Evolutionary conservation across 2,797 vertebrate species (phyloP), one percentile per base, ranked within the genome.

Genomic region (Sebastes oblongus): DNA sequence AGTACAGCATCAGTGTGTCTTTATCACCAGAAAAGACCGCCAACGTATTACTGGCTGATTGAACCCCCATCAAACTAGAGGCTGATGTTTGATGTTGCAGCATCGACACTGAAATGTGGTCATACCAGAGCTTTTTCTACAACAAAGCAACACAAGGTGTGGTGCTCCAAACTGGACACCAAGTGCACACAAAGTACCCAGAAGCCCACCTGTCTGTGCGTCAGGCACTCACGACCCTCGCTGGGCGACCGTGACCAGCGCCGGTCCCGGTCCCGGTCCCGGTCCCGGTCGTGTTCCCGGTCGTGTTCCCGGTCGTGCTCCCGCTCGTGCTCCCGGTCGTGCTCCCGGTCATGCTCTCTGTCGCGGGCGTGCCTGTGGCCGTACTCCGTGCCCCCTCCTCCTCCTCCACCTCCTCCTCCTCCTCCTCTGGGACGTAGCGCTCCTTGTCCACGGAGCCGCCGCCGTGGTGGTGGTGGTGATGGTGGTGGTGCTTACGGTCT

Each of bases 141-240:
- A 46, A 60, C 10, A 25, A 54, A 29, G 5, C 10, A 65, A 27
- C 8, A 55, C 22, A 55, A 22, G 8, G 4, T 20, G 34, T 60
- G 22, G 14, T 69, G 30, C 24, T 58, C 13, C 52, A 34, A 62
- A 69, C 30, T 30, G 8, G 29, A 78, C 1, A 27, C 50, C 4
- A 22, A 42, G 29, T 77, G 68, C 56, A 75, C 79, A 77, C 61
- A 59, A 11, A 61, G 62, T 34, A 69, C 61, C 74, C 68, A 69
- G 75, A 83, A 90, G 94, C 97, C 97, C 97, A 99, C 98, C 97
- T 99, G 98, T 96, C 97, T 95, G 92, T 97, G 97, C n/a, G 97
- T 89, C 86, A 95, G 74, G 88, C 96, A 97, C 46, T 98, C 97
- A 1, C 97, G 95, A 73, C 97, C 97, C 65, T 66, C 97, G 27